Conservation (phyloP, 2,113 vertebrate species). For the Cyphomyrus plagiostoma region DNA sequence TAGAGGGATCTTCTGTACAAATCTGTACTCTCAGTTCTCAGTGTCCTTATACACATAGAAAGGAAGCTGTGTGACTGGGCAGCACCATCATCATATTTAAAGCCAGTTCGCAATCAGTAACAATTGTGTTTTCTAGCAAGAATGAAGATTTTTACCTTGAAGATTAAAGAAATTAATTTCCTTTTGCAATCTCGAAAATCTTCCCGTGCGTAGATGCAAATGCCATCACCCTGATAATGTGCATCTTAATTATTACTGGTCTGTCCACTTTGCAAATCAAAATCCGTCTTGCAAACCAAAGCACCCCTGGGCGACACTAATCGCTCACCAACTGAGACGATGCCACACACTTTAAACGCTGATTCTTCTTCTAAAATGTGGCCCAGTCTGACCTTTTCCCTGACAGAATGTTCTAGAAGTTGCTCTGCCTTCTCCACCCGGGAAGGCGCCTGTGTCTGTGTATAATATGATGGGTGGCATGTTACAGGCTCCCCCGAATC, state of each 20-base stretch:
- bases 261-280: neutral
- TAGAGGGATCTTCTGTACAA: neutral
- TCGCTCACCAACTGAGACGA: neutral
- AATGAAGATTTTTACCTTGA: neutral
- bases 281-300: neutral
- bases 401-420: neutral
- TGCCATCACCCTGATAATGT: neutral
- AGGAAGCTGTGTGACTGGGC: neutral
- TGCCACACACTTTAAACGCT: neutral
- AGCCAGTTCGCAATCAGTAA: neutral
- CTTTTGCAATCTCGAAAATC: neutral
- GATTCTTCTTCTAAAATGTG: neutral
- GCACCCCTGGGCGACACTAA: neutral
- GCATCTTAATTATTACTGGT: neutral
- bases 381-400: neutral
- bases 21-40: neutral
- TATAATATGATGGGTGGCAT: neutral
- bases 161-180: slow-evolving; percentile 5
- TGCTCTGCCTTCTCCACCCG: neutral
- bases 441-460: neutral
- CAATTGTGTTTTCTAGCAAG: neutral
- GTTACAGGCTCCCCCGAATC: neutral
- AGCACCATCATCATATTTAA: neutral
- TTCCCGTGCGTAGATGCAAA: neutral
- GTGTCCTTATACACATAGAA: neutral